Base-by-base conservation (phyloP, 2,888 invertebrate species). In the Andrena dorsata region DNA sequence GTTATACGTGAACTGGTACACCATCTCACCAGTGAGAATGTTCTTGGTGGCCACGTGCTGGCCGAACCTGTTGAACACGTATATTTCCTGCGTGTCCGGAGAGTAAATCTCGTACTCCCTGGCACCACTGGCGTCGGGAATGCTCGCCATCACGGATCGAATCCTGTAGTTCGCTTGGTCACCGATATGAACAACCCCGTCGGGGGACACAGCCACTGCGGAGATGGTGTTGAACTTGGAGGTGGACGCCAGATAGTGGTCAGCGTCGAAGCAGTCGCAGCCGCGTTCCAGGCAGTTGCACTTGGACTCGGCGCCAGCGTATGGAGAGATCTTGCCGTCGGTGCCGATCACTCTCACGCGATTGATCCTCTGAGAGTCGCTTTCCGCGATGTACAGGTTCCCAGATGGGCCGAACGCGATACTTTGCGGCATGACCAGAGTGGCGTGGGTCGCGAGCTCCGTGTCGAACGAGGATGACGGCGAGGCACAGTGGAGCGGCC, bases 191-290 rank as follows among this genome's bases (percentile, higher is more conserved):
- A 99, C 97, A 30, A 98, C 97, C 0, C 99, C 98, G 92, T 98
- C 98, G 0, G 99, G 98, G 8, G 98, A 98, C 0, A 99, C 98
- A 4, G 98, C 96, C 1, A 99, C 96, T 0, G 99, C 97, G 0
- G 98, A 98, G 71, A 99, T 98, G 0, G 98, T 98, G 90, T 98
- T 98, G 93, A 99, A 98, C 94, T 98, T 97, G 0, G 98, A 98
- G 88, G 98, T 98, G 0, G 98, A 97, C 0, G 99, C 99, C 58
- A 98, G 94, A 94, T 97, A 97, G 94, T 98, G 97, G 88, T 98
- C 98, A 7, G 97, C 97, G 93, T 98, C 98, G 92, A 97, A 98
- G 92, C 99, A 99, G 91, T 98, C 97, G 91, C 98, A 99, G 2
- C 97, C 98, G 65, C 97, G 95, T 92, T 98, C 98, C 80, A 98